Base-by-base conservation (phyloP, 2,888 invertebrate species). In the Scaptomyza tumidula region DNA sequence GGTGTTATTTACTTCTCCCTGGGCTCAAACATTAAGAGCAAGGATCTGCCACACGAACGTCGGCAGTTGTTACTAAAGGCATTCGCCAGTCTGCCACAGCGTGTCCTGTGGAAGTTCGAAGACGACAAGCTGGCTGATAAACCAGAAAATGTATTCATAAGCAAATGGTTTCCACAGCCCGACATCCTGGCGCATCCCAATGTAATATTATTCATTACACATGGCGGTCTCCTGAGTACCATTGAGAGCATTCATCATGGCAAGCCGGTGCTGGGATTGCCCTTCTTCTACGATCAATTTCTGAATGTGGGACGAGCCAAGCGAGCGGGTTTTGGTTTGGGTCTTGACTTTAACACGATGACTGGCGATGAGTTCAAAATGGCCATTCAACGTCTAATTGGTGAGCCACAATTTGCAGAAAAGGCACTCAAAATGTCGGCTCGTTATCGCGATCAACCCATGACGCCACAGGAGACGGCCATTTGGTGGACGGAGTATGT, bases 251-350 rank as follows among this genome's bases (percentile, higher is more conserved):
- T 93, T 19, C 91, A 92, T 54, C 91, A 92, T 74, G 93, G 93
- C n/a, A 92, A 92, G 11, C 93, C 93, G 0, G 80, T 93, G 1
- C 74, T 93, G 5, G 93, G 93, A 0, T 89, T 94, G 57, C 94
- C 94, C 0, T 86, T 93, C 45, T 93, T 92, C 59, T 93, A 90
- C 9, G 93, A 94, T 81, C 93, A 94, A 81, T 90, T 92, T 43
- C 71, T 92, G 16, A 94, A 94, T 73, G 92, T 93, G 62, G 90
- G 85, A 3, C 90, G 91, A 14, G 92, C 93, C 0, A 91, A 86
- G 37, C 72, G 80, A 0, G 80, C 88, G 1, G 93, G 93, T 3
- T 92, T 89, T 72, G 93, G 92, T 0, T 60, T 92, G 16, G 82
- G 75, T 1, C 73, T 93, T n/a, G 87, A 91, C 29, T 90, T 89